These are phyloP conservation scores for Okapia johnstoni DNA, from an alignment of 2,113 vertebrate genomes.

Conservation along the genomic window DNA sequence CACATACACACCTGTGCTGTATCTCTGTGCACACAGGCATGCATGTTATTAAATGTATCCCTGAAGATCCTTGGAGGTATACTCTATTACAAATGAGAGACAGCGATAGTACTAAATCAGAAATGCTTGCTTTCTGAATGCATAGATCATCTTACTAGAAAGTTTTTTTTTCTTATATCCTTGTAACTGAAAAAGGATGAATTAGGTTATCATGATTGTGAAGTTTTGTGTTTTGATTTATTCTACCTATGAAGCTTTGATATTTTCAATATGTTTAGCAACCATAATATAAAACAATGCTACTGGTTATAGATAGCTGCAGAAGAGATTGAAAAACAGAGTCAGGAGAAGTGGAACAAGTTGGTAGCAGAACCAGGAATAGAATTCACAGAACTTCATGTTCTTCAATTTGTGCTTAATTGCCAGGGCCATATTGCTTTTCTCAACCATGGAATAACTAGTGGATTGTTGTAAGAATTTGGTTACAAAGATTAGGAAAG, in stretches of 20 bases:
- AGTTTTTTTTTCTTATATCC: not conserved
- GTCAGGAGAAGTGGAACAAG: not conserved
- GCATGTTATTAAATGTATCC: not conserved
- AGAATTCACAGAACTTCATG: not conserved
- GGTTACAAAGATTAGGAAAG: not conserved
- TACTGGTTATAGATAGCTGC: not conserved
- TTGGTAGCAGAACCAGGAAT: not conserved
- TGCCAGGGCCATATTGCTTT: not conserved
- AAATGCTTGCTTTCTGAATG: not conserved
- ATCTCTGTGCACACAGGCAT: not conserved
- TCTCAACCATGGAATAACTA: not conserved
- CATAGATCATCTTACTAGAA: not conserved
- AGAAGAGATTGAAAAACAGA: not conserved
- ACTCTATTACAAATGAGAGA: not conserved
- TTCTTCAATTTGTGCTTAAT: not conserved
- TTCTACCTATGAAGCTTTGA: not conserved
- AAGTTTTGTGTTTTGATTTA: not conserved
- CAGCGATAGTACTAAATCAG: not conserved
- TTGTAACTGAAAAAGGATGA: not conserved
- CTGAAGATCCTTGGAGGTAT: not conserved
- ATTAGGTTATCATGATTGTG: not conserved
- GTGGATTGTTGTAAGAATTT: not conserved
- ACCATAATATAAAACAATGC: not conserved
- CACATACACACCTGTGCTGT: not conserved
- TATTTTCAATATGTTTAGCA: not conserved